Conservation (phyloP, 2,113 vertebrate genomes). For the Paradisaea rubra region DNA sequence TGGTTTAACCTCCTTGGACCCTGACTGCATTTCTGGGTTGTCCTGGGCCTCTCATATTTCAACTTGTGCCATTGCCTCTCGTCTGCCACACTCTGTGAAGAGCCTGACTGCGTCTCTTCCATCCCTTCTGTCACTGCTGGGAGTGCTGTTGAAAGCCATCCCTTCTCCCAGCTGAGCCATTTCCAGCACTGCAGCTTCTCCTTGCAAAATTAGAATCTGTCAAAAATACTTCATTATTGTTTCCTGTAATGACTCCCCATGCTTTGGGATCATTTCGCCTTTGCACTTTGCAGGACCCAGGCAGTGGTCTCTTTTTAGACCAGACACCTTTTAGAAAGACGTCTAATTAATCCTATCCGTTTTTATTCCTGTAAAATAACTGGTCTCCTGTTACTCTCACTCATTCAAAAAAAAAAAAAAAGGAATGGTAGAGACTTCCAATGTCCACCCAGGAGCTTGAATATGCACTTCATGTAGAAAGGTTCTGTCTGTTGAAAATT, state of each 20-base stretch:
- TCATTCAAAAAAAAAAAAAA: neutral
- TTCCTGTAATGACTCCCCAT: neutral
- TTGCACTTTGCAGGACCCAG: neutral
- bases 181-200: neutral
- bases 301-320: neutral
- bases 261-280: neutral
- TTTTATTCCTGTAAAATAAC: neutral
- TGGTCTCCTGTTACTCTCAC: neutral
- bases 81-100: neutral
- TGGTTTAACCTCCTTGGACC: fast-evolving
- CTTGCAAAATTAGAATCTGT: neutral
- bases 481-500: neutral
- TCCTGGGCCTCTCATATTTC: neutral
- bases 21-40: fast-evolving
- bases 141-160: neutral
- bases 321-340: neutral
- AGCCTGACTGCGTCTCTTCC: neutral
- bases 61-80: neutral
- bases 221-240: neutral
- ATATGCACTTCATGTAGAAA: neutral
- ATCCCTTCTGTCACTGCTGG: neutral
- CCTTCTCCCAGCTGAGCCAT: neutral
- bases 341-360: neutral
- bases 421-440: neutral
- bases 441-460: neutral